These are phyloP conservation scores for Gastrophysa polygoni DNA, from an alignment of 2,888 invertebrate genomes.

Conservation along the genomic window DNA sequence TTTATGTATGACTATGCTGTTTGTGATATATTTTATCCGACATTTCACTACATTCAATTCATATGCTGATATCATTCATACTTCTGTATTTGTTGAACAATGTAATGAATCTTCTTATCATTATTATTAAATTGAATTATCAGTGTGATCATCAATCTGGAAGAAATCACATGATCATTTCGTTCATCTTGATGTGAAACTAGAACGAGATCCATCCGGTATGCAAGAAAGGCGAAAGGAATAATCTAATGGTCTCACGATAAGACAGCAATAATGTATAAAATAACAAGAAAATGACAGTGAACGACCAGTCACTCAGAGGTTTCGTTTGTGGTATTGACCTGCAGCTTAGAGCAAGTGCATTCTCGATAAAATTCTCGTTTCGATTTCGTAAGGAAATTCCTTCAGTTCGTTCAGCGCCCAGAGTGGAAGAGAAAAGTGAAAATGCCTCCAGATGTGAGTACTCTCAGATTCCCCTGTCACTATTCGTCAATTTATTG, in stretches of 20 bases:
- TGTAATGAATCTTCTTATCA: no score
- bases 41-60: no score
- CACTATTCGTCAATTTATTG: no score
- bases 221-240: constrained; percentile 15
- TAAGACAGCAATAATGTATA: constrained; percentile 13
- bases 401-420: not conserved
- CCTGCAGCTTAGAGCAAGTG: not conserved
- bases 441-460: constrained; percentile 26
- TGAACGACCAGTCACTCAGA: constrained; percentile 4
- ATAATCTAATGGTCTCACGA: constrained; percentile 15
- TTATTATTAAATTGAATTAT: no score
- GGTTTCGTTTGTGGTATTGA: not conserved
- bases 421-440: not conserved
- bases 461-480: no score
- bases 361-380: not conserved
- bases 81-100: no score
- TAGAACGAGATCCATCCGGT: constrained; percentile 6
- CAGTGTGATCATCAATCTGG: no score
- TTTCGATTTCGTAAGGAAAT: not conserved
- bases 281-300: constrained; percentile 11
- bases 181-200: not conserved
- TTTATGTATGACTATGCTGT: no score
- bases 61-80: no score
- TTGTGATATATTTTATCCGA: no score
- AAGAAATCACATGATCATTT: no score